Evolutionary conservation across 53 echinoderm and acorn worm genomes (phyloP), one percentile per base, ranked within the genome.

Genomic region (Crossaster papposus): DNA sequence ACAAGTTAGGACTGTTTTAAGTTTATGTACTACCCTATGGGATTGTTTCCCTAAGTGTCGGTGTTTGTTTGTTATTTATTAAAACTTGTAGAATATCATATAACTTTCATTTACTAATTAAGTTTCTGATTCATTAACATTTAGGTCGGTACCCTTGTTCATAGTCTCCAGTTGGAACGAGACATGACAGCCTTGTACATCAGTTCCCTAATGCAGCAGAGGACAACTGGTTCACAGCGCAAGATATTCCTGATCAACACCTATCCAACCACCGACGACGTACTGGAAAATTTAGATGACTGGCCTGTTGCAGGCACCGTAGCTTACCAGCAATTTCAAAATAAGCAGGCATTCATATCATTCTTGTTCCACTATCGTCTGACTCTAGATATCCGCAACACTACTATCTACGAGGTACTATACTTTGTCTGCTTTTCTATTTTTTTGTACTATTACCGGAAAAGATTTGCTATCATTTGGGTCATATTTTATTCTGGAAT

Each of bases 241-340:
- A 95, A 95, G 90, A 95, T 93, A 34, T 95, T 95, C 51, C 90
- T 95, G 38, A 95, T 95, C 78, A 93, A 93, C 53, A 95, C 95
- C 22, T 95, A 95, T 82, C 93, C 95, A 22, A 77, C 83, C 13
- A 93, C 93, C 15, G 95, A 95, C 81, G 95, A 95, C 55, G 93
- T 95, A 26, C 53, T 91, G 83, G 77, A 81, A 36, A 88, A 51
- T 30, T 36, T 95, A 50, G 92, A 95, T 58, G 95, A 95, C 53
- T 95, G 95, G 95, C 95, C 95, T 9, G 91, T 93, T 22, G 88
- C 91, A 35, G 95, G 93, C 24, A 95, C 95, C 4, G 93, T 83
- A 86, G 95, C 95, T 50, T 93, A 95, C 64, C 89, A 91, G 38
- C 81, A 93, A 70, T 95, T 95, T 74, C 90, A 91, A 64, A 92